Evolutionary conservation across 2,888 invertebrate genomes (phyloP).

Genomic region (Andrena bucephala): DNA sequence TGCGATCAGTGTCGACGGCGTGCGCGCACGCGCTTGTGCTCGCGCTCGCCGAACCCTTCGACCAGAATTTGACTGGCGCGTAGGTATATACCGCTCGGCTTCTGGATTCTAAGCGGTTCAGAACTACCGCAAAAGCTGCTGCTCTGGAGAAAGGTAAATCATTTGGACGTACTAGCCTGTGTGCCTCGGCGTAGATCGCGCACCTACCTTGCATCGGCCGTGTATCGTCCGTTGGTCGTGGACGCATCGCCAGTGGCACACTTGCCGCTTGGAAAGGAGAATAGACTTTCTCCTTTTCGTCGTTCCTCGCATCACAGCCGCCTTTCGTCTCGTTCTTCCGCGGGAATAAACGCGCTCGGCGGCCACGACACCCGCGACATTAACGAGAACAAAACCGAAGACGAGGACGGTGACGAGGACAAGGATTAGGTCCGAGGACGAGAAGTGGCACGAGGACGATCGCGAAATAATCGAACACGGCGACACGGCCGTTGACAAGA

Average conservation of each 20-base stretch:
- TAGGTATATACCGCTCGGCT: too few species aligned
- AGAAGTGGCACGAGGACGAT: background rate
- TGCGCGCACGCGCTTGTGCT: background rate
- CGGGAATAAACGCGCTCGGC: slow-evolving; percentile 39
- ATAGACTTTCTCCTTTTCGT: slow-evolving; percentile 78
- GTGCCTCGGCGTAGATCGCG: slow-evolving; percentile 13
- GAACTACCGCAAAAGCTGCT: background rate
- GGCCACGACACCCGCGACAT: slow-evolving; percentile 4
- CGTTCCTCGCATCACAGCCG: slow-evolving; percentile 46
- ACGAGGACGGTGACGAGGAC: slow-evolving; percentile 8
- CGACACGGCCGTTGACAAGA: background rate
- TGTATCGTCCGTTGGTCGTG: slow-evolving; percentile 52
- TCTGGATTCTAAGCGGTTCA: background rate
- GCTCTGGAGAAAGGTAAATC: slow-evolving; percentile 29
- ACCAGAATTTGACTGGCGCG: too few species aligned
- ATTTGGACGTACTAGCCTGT: slow-evolving; percentile 17
- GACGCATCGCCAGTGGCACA: slow-evolving; percentile 70
- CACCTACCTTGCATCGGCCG: slow-evolving; percentile 1
- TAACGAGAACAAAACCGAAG: slow-evolving; percentile 3
- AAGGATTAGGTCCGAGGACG: slow-evolving; percentile 2
- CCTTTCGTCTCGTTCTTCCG: slow-evolving; percentile 27
- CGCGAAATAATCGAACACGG: background rate
- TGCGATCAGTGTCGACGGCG: background rate
- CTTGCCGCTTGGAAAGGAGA: slow-evolving; percentile 72
- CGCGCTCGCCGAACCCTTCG: background rate